Evolutionary conservation across 2,888 invertebrate species (phyloP), one percentile per base, ranked within the genome.

Genomic region (Acanthacorydalis orientalis): DNA sequence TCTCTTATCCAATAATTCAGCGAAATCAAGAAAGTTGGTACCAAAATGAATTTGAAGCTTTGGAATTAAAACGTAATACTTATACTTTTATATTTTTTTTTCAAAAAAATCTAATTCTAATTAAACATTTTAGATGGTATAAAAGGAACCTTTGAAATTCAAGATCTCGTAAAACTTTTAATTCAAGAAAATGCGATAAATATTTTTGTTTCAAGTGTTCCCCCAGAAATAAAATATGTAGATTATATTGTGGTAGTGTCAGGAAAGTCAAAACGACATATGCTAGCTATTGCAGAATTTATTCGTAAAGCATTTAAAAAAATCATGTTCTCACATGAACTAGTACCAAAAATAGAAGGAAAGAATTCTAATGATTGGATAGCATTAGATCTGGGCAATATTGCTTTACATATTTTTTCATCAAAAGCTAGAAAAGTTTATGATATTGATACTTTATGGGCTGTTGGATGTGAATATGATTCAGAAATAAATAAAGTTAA

Each of bases 331-430:
- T 63, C 69, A 51, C 61, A 57, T 14, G 91, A 93, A 61, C 53
- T 61, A 15, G 67, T 85, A 56, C 85, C 91, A 0, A 75, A 69
- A 57, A 73, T 90, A 53, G 89, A 91, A 68, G 91, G 90, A 23
- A 72, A 75, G 60, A 67, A 73, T 45, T 80, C 80, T 10, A 73
- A 73, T 44, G 81, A 88, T 56, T 95, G 93, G 93, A 75, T 88
- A 64, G 91, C 91, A 15, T 59, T 95, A 61, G 93, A 95, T 70
- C 72, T 93, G 68, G 90, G 90, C 85, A 95, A 93, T 61, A 92
- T 95, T 57, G 86, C 86, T 4, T 65, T 96, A 33, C 95, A 96
- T 59, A 75, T 96, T 54, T 89, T 95, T 64, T 78, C 82, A 32
- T 70, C 72, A 10, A 70, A 77, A 53, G 72, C 77, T 1, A 71